Evolutionary conservation across 2,797 vertebrate genomes (phyloP), one percentile per base, ranked within the genome.

Genomic region (Ceyx erithaca): DNA sequence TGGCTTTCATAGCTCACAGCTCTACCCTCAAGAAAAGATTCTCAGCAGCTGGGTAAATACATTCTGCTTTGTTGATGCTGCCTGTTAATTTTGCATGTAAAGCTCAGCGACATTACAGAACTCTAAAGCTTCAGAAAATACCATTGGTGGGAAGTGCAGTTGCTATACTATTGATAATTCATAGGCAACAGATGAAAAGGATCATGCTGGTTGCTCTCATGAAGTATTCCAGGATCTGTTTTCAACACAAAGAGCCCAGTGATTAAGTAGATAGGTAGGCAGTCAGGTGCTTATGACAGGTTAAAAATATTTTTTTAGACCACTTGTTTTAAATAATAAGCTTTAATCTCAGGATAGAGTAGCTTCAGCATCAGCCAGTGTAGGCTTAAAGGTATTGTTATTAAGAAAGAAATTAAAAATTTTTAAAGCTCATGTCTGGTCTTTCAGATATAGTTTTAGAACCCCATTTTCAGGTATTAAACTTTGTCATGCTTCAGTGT

Each of bases 31-130:
- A 63, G 75, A 80, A 85, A 78, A 94, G 46, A 72, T n/a, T 85
- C 75, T 72, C 59, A 87, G 43, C 90, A 88, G 81, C 83, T 95
- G 86, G 45, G 84, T 94, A 96, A 95, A 95, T 92, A 82, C 12
- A 62, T 81, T 85, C 52, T 91, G 59, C 72, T 95, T 87, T 95
- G 84, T 86, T 93, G 87, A 92, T 71, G 67, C 41, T 93, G 76
- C 55, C 63, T 80, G 45, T 68, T 92, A 93, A 93, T 81, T 92
- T 93, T 90, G 59, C 49, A 86, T 89, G 78, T 92, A 76, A 91
- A 67, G 62, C 43, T 92, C 92, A 43, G 23, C 58, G 82, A 37
- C 0, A 1, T 91, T 80, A 70, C 3, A 58, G 76, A 84, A 85
- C 31, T 63, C 71, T 55, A 90, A 94, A 89, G 93, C 77, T 84